phyloP scores from a whole-genome alignment of 2,113 vertebrate genomes.

The Tympanuchus pallidicinctus region DNA sequence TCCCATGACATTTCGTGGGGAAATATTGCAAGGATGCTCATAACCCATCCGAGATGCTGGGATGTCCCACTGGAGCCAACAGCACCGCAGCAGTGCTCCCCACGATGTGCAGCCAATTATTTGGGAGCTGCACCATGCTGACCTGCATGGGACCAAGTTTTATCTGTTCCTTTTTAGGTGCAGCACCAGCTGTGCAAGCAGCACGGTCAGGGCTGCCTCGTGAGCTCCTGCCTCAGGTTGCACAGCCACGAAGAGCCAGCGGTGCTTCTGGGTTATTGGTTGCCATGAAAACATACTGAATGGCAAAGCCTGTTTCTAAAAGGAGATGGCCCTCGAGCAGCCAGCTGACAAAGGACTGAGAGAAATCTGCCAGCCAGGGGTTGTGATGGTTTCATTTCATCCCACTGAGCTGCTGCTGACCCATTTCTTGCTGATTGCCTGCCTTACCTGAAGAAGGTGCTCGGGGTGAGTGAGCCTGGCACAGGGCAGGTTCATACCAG shows the following conservation, averaged over 20 bases:
- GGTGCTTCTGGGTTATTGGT: not conserved
- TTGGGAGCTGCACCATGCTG: not conserved
- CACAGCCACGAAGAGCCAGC: not conserved
- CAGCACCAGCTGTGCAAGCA: not conserved
- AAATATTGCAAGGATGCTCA: conserved; percentile 17
- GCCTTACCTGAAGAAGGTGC: not conserved
- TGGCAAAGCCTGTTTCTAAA: accelerated
- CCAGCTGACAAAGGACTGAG: not conserved
- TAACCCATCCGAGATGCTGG: not conserved
- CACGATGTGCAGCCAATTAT: accelerated
- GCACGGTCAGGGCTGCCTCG: not conserved
- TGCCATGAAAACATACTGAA: not conserved
- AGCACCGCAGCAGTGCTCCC: not conserved
- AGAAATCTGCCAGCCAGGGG: not conserved
- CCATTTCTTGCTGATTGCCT: accelerated
- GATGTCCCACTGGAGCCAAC: not conserved
- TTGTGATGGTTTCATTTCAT: accelerated
- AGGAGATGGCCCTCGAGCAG: not conserved
- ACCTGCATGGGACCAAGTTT: not conserved
- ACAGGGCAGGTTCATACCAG: not conserved
- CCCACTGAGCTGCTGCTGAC: accelerated
- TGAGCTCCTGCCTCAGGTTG: not conserved
- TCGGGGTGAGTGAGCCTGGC: not conserved
- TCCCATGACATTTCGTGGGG: conserved; percentile 32
- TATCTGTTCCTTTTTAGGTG: not conserved